Evolutionary conservation across 2,888 invertebrate species (phyloP).

Genomic region (Acleris holmiana): DNA sequence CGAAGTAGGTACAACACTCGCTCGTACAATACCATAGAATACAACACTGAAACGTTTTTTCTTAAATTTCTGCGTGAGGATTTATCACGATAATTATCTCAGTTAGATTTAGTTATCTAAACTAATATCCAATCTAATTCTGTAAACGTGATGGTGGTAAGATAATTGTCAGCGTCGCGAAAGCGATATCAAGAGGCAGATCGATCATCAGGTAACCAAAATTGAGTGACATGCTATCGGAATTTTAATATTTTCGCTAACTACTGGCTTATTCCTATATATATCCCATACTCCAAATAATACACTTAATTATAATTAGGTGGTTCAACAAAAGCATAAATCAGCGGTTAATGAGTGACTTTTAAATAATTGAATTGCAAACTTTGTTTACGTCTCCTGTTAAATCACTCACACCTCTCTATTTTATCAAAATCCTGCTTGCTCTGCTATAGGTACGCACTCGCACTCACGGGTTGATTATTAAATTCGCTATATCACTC

Average conservation of each 20-base stretch:
- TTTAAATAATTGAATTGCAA: not conserved
- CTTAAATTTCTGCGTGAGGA: not conserved
- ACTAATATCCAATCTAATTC: not conserved
- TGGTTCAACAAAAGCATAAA: too few relatives aligned
- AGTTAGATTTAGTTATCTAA: not conserved
- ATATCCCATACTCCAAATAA: not conserved
- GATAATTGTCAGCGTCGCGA: not conserved
- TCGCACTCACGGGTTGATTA: too few relatives aligned
- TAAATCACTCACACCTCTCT: not conserved
- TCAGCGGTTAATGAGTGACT: not conserved
- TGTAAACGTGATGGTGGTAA: not conserved
- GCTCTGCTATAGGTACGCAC: not conserved
- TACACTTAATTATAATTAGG: not conserved
- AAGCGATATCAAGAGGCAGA: not conserved
- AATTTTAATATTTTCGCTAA: not conserved
- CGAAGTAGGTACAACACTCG: too few relatives aligned
- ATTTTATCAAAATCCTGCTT: not conserved
- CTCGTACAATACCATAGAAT: too few relatives aligned
- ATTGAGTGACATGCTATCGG: conserved; percentile 2
- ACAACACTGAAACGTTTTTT: conserved; percentile 2
- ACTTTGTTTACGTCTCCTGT: conserved; percentile 16
- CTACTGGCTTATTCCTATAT: not conserved
- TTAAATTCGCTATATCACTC: too few relatives aligned
- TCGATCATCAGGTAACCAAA: conserved; percentile 23
- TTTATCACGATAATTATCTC: not conserved